A percentile compares a stretch with the other conserved stretches of the same genome.
These are phyloP conservation scores for Drosophila obscura DNA, from an alignment of 1,140 invertebrate species.

Conservation along the genomic window DNA sequence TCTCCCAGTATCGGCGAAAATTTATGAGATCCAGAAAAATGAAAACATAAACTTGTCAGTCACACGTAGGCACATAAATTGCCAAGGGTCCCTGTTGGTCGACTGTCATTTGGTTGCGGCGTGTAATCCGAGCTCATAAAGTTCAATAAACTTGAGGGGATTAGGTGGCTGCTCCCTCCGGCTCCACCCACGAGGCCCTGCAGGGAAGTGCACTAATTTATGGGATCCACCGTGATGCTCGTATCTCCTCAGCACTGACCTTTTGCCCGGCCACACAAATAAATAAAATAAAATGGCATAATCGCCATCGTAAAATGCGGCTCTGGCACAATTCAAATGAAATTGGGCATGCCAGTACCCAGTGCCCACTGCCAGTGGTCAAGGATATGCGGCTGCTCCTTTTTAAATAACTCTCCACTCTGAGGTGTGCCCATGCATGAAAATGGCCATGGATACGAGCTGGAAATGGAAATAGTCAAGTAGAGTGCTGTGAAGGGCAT, in stretches of 20 bases:
- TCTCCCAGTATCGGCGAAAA: conserved; percentile 45
- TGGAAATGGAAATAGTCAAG: conserved; percentile 22
- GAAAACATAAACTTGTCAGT: conserved; percentile 78
- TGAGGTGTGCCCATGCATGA: conserved; percentile 60
- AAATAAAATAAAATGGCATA: conserved; percentile 43
- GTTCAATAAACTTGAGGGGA: conserved; percentile 66
- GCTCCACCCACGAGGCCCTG: conserved; percentile 9
- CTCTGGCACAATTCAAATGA: conserved; percentile 71
- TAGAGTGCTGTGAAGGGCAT: too few species aligned
- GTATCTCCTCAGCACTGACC: conserved; percentile 24
- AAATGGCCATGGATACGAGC: conserved; percentile 53
- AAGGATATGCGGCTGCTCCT: conserved; percentile 52
- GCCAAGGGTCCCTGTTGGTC: not conserved
- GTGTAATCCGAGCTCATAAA: conserved; percentile 70
- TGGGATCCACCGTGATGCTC: conserved; percentile 15
- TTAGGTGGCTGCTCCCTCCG: conserved; percentile 5
- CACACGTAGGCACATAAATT: conserved; percentile 74
- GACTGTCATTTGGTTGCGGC: conserved; percentile 36
- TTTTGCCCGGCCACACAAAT: conserved; percentile 50
- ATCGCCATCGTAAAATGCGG: conserved; percentile 40
- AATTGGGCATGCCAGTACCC: conserved; percentile 63
- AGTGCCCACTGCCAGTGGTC: conserved; percentile 49
- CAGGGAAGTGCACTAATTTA: conserved; percentile 74
- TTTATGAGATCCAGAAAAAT: conserved; percentile 61
- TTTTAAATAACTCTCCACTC: conserved; percentile 62